Conservation (phyloP, 2,113 vertebrate species). For the Tetrax tetrax region DNA sequence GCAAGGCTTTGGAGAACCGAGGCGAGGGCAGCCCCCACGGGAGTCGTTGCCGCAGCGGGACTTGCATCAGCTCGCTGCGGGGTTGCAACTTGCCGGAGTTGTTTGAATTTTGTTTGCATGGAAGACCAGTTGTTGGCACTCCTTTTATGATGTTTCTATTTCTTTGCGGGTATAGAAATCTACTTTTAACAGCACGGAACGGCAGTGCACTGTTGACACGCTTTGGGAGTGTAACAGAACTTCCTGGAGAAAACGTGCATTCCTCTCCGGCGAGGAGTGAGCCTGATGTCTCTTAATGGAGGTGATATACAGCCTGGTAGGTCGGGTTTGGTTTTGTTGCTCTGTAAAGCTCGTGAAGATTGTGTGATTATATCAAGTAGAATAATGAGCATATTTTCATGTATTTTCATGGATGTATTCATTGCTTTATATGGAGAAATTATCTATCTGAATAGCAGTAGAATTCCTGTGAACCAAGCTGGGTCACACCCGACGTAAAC, state of each 20-base stretch:
- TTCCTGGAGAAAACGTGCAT: not conserved
- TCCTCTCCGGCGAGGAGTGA: not conserved
- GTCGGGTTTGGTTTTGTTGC: not conserved
- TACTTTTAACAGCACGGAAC: not conserved
- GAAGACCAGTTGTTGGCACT: not conserved
- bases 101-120: not conserved
- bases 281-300: constrained; percentile 61
- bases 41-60: not conserved
- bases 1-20: not conserved
- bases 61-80: not conserved
- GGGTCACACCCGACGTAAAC: not conserved
- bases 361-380: not conserved
- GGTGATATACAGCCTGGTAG: constrained; percentile 76
- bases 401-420: not conserved
- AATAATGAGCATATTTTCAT: not conserved
- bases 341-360: not conserved
- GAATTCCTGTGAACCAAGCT: not conserved
- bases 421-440: not conserved
- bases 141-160: not conserved
- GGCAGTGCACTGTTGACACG: not conserved
- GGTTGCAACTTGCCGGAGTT: not conserved
- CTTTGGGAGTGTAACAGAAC: not conserved
- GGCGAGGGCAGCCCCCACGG: rapidly evolving
- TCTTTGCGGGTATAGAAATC: not conserved
- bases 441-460: not conserved